Base-by-base conservation (phyloP, 2,113 vertebrate species). In the Agapornis roseicollis region DNA sequence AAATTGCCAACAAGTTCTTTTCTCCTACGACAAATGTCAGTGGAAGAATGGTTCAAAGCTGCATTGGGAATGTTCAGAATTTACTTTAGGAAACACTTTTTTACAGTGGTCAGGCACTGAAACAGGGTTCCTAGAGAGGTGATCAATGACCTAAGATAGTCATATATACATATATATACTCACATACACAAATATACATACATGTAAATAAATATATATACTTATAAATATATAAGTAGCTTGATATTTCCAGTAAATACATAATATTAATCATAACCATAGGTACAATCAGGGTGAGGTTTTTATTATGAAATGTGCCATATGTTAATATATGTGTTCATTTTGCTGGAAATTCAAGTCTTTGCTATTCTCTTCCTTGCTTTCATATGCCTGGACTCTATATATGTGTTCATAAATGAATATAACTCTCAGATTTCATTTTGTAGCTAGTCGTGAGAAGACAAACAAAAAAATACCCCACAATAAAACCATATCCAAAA, bases 221-320 rank as follows among this genome's bases (percentile, higher is more conserved):
- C n/a, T n/a, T n/a, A n/a, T 76, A 88, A 85, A 13, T 24, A 76
- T n/a, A n/a, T n/a, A n/a, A n/a, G 18, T 16, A 89, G 11, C 31
- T 69, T 85, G n/a, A 49, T 81, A 68, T 79, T 89, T 85, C 65
- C 74, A 68, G 16, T 41, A 86, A 79, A 71, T 60, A 3, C 47
- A 35, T 87, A 89, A 63, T 33, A 79, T 42, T 46, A 73, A 56
- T 50, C 27, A 61, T 37, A 87, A 50, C 17, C 5, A 28, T 10
- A 46, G 20, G 14, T 35, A 78, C 5, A 71, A 44, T 55, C n/a
- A 1, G 1, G 14, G 17, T 7, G 15, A 12, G 8, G 2, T 0
- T 20, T 33, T 14, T 76, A 17, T 46, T 25, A 83, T 20, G 3
- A 90, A 86, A 83, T 41, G 7, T 39, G 50, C 8, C 11, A 27